Conservation (phyloP, 2,113 vertebrate species). For the Pteronura brasiliensis region DNA sequence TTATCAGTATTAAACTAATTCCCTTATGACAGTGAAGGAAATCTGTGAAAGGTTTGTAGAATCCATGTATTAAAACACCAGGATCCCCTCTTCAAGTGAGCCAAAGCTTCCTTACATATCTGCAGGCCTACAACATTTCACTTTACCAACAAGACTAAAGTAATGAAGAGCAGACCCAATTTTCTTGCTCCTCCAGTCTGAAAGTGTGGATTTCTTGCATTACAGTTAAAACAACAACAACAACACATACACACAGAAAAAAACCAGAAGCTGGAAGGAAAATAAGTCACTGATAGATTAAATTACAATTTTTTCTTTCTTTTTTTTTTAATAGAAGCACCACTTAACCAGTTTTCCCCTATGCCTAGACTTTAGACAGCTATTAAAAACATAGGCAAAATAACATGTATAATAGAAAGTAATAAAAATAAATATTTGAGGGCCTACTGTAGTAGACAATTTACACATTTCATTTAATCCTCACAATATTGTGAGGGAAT, state of each 20-base stretch:
- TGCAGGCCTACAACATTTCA: not conserved
- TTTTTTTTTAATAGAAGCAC: not conserved
- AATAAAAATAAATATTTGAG: constrained; percentile 51
- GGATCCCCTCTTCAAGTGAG: not conserved
- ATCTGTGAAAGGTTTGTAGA: not conserved
- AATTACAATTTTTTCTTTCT: not conserved
- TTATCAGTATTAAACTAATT: not conserved
- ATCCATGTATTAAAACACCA: not conserved
- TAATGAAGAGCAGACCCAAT: not conserved
- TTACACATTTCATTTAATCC: constrained; percentile 32
- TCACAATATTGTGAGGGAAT: not conserved
- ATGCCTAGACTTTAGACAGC: constrained; percentile 24
- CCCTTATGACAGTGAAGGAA: not conserved
- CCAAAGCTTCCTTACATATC: not conserved
- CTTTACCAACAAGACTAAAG: constrained; percentile 7
- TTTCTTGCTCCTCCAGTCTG: constrained; percentile 16
- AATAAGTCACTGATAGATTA: constrained; percentile 16
- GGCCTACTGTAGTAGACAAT: constrained; percentile 45
- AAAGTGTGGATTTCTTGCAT: not conserved
- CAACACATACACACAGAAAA: not conserved
- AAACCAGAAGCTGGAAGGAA: constrained; percentile 12
- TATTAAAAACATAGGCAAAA: constrained; percentile 46
- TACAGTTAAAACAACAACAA: not conserved
- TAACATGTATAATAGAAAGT: not conserved
- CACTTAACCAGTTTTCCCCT: constrained; percentile 3